Evolutionary conservation across 2,888 invertebrate genomes (phyloP).

Genomic region (Lithodes maja): DNA sequence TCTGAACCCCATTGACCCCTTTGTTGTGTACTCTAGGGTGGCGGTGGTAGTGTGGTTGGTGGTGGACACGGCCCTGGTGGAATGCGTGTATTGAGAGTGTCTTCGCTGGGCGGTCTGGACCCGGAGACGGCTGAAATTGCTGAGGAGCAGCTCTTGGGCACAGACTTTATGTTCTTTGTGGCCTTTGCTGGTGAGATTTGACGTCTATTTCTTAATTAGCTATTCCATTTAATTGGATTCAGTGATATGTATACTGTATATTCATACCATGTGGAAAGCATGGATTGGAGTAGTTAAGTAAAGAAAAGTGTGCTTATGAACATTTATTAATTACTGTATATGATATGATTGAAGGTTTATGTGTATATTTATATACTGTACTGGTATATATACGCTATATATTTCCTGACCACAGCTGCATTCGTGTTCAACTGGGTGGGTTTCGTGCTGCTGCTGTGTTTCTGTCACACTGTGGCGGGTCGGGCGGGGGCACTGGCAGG

Average conservation of each 20-base stretch:
- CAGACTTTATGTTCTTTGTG: conserved; percentile 94
- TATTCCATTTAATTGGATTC: too few species aligned
- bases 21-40: neutral
- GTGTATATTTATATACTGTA: conserved; percentile 1
- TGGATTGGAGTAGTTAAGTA: too few species aligned
- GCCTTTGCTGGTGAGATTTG: conserved; percentile 85
- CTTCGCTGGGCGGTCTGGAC: conserved; percentile 66
- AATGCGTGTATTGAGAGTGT: conserved; percentile 66
- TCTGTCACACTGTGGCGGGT: conserved; percentile 95
- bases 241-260: too few species aligned
- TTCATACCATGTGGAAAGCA: too few species aligned
- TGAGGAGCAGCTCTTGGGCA: conserved; percentile 81
- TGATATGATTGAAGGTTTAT: neutral
- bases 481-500: conserved; percentile 94
- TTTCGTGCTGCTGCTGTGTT: conserved; percentile 92
- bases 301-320: too few species aligned
- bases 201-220: too few species aligned
- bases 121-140: conserved; percentile 67
- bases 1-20: too few species aligned
- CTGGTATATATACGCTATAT: conserved; percentile 72
- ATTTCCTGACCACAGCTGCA: conserved; percentile 80
- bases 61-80: conserved; percentile 39
- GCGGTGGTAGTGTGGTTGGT: conserved; percentile 16
- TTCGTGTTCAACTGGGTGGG: conserved; percentile 98
- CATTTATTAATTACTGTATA: too few species aligned